Evolutionary conservation across 1,140 invertebrate species (phyloP).

Genomic region (Cyclargus thomasi): DNA sequence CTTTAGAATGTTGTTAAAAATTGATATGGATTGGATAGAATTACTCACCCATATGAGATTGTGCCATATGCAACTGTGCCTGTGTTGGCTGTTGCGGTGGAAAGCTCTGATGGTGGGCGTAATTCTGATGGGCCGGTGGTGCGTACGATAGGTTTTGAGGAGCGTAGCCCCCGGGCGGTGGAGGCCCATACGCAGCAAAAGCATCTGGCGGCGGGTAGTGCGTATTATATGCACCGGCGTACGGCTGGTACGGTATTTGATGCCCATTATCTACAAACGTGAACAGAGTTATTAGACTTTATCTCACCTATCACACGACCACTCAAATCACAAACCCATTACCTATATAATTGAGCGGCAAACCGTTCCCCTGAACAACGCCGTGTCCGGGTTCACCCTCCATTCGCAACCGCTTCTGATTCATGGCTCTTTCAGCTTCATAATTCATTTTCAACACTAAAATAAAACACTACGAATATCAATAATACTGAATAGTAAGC

Average conservation of each 20-base stretch:
- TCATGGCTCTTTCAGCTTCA: slow-evolving; percentile 73
- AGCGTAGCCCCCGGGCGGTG: slow-evolving; percentile 66
- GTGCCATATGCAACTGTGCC: slow-evolving; percentile 65
- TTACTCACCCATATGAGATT: slow-evolving; percentile 64
- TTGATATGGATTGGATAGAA: no score
- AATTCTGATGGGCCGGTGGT: slow-evolving; percentile 71
- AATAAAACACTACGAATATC: slow-evolving; percentile 42
- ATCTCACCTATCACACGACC: slow-evolving; percentile 19
- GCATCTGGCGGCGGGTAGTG: slow-evolving; percentile 70
- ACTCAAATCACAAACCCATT: slow-evolving; percentile 27
- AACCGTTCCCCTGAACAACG: slow-evolving; percentile 71
- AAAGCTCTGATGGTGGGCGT: slow-evolving; percentile 65
- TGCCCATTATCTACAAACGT: slow-evolving; percentile 72
- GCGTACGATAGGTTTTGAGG: slow-evolving; percentile 67
- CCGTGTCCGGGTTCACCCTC: slow-evolving; percentile 71
- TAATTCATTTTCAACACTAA: slow-evolving; percentile 74
- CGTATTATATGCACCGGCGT: slow-evolving; percentile 72
- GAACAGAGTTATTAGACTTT: slow-evolving; percentile 25
- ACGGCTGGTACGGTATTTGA: slow-evolving; percentile 73
- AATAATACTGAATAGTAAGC: not conserved
- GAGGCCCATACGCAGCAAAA: slow-evolving; percentile 67
- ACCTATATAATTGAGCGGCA: slow-evolving; percentile 74
- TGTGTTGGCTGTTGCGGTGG: slow-evolving; percentile 64
- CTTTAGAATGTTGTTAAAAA: no score
- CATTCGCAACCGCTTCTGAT: slow-evolving; percentile 73